Evolutionary conservation across 2,888 invertebrate species (phyloP).

Genomic region (Chalcis sispes): DNA sequence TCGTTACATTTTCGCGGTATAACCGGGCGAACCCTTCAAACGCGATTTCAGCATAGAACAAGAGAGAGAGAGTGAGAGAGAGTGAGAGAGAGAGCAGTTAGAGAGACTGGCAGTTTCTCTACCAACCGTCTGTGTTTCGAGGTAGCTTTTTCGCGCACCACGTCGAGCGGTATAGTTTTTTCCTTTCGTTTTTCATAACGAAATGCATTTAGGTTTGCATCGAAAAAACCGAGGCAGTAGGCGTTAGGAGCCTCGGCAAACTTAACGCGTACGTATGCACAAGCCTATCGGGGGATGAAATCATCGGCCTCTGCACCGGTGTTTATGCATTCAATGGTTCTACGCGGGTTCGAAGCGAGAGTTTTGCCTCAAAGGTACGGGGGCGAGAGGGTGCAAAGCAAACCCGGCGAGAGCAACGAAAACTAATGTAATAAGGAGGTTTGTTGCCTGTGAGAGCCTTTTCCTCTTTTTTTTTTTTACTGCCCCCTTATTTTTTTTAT

Average conservation of each 20-base stretch:
- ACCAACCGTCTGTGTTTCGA: slow-evolving; percentile 63
- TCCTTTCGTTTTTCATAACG: slow-evolving; percentile 46
- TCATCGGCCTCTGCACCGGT: slow-evolving; percentile 14
- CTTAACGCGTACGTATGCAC: slow-evolving; percentile 27
- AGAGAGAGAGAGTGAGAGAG: slow-evolving; percentile 16
- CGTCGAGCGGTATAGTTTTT: slow-evolving; percentile 8
- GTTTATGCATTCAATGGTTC: slow-evolving; percentile 51
- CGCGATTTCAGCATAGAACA: slow-evolving; percentile 7
- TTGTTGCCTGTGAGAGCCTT: slow-evolving; percentile 17
- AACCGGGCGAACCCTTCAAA: slow-evolving; percentile 33
- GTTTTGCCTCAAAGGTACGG: background rate
- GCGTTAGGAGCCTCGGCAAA: too few species aligned
- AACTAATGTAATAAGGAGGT: slow-evolving; percentile 50
- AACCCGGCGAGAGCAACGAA: slow-evolving; percentile 40
- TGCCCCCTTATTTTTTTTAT: background rate
- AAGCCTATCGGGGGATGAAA: slow-evolving; percentile 48
- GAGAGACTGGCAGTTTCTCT: slow-evolving; percentile 51
- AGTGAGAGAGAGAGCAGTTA: slow-evolving; percentile 18
- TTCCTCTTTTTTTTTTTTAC: background rate
- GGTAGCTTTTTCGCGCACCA: slow-evolving; percentile 31
- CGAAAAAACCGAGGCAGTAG: too few species aligned
- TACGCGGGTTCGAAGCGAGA: background rate
- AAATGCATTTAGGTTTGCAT: slow-evolving; percentile 52
- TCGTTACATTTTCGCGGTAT: slow-evolving; percentile 62
- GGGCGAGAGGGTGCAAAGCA: slow-evolving; percentile 19